Evolutionary conservation across 2,888 invertebrate genomes (phyloP).

Genomic region (Ophonus ardosiacus): DNA sequence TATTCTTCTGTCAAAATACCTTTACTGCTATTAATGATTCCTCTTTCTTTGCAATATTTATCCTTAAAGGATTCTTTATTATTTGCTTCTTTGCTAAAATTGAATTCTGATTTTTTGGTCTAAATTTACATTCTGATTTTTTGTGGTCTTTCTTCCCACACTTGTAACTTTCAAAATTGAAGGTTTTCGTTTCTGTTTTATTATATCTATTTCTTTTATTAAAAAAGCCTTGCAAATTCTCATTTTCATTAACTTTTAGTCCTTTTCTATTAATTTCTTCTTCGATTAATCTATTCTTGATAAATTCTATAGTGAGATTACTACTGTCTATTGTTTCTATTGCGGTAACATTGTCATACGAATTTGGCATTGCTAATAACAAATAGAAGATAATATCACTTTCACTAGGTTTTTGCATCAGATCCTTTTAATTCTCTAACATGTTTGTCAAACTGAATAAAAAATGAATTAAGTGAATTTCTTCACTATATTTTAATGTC

Average conservation of each 20-base stretch:
- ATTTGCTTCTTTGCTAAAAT: background rate
- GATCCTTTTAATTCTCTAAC: background rate
- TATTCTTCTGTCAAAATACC: background rate
- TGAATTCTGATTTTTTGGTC: background rate
- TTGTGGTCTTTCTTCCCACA: background rate
- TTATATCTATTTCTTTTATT: background rate
- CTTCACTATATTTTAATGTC: constrained; percentile 3
- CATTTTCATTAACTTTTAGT: background rate
- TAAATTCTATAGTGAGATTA: background rate
- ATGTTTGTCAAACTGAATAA: background rate
- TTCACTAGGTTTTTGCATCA: background rate
- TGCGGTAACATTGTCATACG: constrained; percentile 70
- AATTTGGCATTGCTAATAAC: constrained; percentile 69
- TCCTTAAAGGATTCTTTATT: background rate
- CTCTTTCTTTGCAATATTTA: background rate
- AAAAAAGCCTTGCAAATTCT: background rate
- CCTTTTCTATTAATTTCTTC: background rate
- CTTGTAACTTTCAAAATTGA: background rate
- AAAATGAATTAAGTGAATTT: background rate
- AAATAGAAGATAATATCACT: constrained; percentile 64
- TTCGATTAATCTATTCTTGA: background rate
- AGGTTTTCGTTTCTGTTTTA: background rate
- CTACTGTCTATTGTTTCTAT: constrained; percentile 69
- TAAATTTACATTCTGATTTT: background rate
- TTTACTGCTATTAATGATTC: background rate